Percentiles rank a stretch among this genome's conserved stretches.
These are phyloP conservation scores for Brachionus rotundiformis DNA, from an alignment of 1,140 invertebrate genomes.

Conservation along the genomic window DNA sequence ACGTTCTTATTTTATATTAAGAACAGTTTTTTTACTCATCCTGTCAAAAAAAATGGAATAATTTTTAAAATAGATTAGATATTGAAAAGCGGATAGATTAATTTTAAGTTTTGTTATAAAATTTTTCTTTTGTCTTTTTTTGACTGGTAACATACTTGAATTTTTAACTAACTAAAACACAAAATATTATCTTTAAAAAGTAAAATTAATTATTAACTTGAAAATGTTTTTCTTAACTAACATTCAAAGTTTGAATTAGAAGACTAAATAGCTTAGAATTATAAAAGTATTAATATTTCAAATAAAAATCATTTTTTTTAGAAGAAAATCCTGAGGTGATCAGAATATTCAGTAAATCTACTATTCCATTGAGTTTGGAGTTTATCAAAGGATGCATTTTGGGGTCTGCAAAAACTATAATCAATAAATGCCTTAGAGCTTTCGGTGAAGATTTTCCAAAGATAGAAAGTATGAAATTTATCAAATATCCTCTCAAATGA, in stretches of 20 bases:
- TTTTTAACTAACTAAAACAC: not conserved
- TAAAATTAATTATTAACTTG: too few relatives aligned
- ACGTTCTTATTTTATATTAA: not conserved
- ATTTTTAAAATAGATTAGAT: too few relatives aligned
- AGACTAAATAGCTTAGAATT: not conserved
- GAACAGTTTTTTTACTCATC: too few relatives aligned
- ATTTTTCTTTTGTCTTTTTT: not conserved
- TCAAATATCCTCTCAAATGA: not conserved
- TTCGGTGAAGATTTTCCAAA: constrained; percentile 44
- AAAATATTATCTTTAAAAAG: too few relatives aligned
- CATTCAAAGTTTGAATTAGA: not conserved
- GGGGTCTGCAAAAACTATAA: constrained; percentile 15
- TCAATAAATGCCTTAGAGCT: constrained; percentile 2
- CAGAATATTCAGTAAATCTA: constrained; percentile 16
- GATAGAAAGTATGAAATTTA: constrained; percentile 22
- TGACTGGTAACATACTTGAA: not conserved
- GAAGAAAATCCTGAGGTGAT: constrained; percentile 44
- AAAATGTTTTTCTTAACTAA: not conserved
- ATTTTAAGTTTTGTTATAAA: too few relatives aligned
- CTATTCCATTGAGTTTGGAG: constrained; percentile 15
- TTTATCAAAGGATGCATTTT: constrained; percentile 45
- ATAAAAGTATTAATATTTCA: not conserved
- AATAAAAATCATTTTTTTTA: not conserved
- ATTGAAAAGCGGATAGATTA: too few relatives aligned
- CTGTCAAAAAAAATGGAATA: too few relatives aligned